Evolutionary conservation across 2,888 invertebrate species (phyloP).

Genomic region (Diaprepes abbreviatus): DNA sequence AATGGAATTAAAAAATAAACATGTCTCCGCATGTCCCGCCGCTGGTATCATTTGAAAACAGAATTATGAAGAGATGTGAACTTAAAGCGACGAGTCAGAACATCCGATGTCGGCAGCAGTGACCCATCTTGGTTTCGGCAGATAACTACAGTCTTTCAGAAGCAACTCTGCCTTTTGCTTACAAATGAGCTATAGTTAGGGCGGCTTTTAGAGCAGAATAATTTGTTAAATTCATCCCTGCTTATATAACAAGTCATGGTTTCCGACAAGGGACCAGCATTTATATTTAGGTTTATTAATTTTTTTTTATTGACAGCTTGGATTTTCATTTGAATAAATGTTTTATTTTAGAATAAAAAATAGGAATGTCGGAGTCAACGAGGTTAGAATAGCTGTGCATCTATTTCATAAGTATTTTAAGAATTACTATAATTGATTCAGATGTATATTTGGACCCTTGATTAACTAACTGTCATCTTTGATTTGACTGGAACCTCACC

Average conservation of each 20-base stretch:
- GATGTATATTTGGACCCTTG: too few relatives aligned
- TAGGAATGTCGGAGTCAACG: too few relatives aligned
- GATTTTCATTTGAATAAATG: too few relatives aligned
- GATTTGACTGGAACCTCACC: too few relatives aligned
- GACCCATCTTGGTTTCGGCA: slow-evolving; percentile 27
- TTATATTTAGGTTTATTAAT: too few relatives aligned
- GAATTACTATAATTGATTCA: too few relatives aligned
- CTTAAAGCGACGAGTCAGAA: slow-evolving; percentile 17
- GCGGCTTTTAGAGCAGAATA: slow-evolving; percentile 9
- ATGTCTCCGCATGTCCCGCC: background rate
- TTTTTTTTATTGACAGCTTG: too few relatives aligned
- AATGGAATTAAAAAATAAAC: too few relatives aligned
- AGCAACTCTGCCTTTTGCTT: slow-evolving; percentile 8
- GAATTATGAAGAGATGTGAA: slow-evolving; percentile 16
- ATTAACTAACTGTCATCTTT: too few relatives aligned
- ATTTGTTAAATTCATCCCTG: background rate
- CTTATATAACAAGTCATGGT: background rate
- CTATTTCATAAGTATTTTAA: too few relatives aligned
- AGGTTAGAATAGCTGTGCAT: too few relatives aligned
- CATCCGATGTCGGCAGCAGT: slow-evolving; percentile 23
- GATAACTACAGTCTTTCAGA: slow-evolving; percentile 30
- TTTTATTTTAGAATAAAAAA: too few relatives aligned
- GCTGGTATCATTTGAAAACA: background rate
- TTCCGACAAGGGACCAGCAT: background rate
- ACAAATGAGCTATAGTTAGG: slow-evolving; percentile 29